These are phyloP conservation scores for Aphelocoma coerulescens DNA, from an alignment of 2,113 vertebrate species.

Conservation along the genomic window DNA sequence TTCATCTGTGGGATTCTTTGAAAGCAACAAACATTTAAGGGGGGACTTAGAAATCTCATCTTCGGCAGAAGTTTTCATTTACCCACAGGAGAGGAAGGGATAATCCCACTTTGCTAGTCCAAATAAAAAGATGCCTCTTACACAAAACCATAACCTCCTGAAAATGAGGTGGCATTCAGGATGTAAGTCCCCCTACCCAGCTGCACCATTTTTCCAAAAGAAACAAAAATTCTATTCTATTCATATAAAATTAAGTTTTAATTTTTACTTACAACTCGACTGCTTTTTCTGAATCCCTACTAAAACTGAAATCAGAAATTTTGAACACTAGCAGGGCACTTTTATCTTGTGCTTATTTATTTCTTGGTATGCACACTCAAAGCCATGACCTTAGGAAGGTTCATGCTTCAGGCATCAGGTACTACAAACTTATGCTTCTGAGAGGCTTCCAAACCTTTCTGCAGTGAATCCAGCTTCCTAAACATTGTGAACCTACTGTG, in stretches of 20 bases:
- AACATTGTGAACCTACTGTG: background rate
- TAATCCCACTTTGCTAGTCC: background rate
- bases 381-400: background rate
- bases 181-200: background rate
- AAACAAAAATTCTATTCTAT: background rate
- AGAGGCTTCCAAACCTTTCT: background rate
- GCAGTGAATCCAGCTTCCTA: background rate
- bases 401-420: background rate
- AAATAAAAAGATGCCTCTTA: background rate
- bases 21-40: background rate
- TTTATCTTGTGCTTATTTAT: background rate
- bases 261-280: background rate
- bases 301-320: background rate
- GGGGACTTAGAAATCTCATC: background rate
- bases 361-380: background rate
- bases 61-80: background rate
- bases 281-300: background rate
- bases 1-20: background rate
- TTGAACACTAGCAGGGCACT: background rate
- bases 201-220: background rate
- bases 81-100: background rate
- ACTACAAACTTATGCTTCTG: background rate
- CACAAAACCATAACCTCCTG: background rate
- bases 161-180: background rate
- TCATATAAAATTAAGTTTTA: background rate